Evolutionary conservation across 1,140 invertebrate species (phyloP).

Genomic region (Oreohelix idahoensis): DNA sequence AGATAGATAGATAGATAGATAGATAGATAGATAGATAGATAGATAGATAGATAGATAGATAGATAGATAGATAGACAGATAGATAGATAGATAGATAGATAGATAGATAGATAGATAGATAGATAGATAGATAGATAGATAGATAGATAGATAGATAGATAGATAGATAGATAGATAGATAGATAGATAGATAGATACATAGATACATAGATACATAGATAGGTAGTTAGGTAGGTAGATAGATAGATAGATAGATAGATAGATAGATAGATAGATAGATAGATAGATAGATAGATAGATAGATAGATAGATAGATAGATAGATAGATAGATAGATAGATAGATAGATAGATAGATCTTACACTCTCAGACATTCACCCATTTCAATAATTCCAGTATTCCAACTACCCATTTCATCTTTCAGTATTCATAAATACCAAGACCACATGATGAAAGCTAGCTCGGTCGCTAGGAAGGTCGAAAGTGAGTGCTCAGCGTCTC

Average conservation of each 20-base stretch:
- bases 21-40: slow-evolving; percentile 5
- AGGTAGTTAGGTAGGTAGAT: too few relatives aligned
- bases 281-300: slow-evolving; percentile 27
- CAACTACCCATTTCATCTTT: too few relatives aligned
- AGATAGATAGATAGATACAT: slow-evolving; percentile 23
- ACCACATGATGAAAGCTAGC: too few relatives aligned
- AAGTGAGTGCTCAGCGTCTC: too few relatives aligned
- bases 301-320: slow-evolving; percentile 27
- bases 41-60: slow-evolving; percentile 19
- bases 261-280: slow-evolving; percentile 22
- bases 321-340: slow-evolving; percentile 29
- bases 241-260: slow-evolving; percentile 29
- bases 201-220: slow-evolving; percentile 21
- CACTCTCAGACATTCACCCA: too few relatives aligned
- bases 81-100: slow-evolving; percentile 17
- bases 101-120: slow-evolving; percentile 7
- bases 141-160: slow-evolving; percentile 22
- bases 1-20: background rate
- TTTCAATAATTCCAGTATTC: too few relatives aligned
- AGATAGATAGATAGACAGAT: too few relatives aligned
- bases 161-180: slow-evolving; percentile 29
- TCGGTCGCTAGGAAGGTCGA: too few relatives aligned
- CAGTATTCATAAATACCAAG: too few relatives aligned
- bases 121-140: slow-evolving; percentile 11
- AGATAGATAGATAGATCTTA: slow-evolving; percentile 16